These are phyloP conservation scores for Megatriorchis doriae DNA, from an alignment of 2,113 vertebrate species.

Conservation along the genomic window DNA sequence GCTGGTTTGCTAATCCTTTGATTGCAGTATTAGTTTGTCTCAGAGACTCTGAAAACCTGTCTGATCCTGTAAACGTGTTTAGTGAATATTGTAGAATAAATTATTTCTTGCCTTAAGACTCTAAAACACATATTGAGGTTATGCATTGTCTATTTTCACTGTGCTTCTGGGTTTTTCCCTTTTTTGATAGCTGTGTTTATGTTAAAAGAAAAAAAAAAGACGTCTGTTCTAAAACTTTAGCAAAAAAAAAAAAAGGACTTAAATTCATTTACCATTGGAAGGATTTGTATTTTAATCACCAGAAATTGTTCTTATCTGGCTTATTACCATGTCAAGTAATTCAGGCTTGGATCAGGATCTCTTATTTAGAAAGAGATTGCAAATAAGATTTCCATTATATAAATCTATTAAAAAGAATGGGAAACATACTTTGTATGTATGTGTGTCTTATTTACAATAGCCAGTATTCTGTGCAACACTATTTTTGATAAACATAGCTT, in stretches of 20 bases:
- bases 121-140: not conserved
- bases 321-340: conserved; percentile 19
- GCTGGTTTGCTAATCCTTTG: conserved; percentile 61
- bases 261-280: not conserved
- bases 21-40: conserved; percentile 62
- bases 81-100: conserved; percentile 22
- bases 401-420: not conserved
- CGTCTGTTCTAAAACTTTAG: not conserved
- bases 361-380: not conserved
- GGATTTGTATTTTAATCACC: conserved; percentile 39
- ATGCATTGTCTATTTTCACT: not conserved
- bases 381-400: not conserved
- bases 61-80: conserved; percentile 55
- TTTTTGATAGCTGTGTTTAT: not conserved
- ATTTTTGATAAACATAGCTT: not conserved
- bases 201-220: not conserved
- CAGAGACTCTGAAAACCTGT: conserved; percentile 52
- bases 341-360: not conserved
- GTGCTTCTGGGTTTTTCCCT: not conserved
- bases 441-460: not conserved
- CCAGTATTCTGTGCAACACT: not conserved
- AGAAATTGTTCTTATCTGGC: conserved; percentile 34
- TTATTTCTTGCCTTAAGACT: conserved; percentile 22
- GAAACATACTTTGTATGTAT: not conserved
- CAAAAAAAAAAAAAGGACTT: not conserved